These are phyloP conservation scores for Tadarida brasiliensis DNA, from an alignment of 2,797 vertebrate species.

Conservation along the genomic window DNA sequence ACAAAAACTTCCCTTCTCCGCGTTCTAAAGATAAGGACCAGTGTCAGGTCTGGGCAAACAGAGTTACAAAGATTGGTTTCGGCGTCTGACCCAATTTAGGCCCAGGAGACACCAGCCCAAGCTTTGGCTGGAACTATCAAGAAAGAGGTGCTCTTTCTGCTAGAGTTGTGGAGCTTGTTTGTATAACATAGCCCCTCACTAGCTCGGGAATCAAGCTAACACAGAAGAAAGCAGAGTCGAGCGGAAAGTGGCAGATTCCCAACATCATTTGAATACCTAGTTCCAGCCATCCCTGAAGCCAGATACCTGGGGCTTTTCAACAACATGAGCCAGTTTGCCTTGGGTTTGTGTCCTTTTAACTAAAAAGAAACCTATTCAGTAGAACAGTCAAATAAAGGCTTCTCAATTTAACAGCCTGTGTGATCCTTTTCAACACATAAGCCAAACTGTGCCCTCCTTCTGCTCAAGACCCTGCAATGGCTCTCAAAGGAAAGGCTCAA, in stretches of 20 bases:
- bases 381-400: neutral
- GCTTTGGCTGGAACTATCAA: neutral
- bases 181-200: neutral
- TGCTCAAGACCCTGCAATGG: neutral
- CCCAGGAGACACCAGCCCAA: neutral
- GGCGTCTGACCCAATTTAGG: conserved; percentile 52
- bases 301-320: conserved; percentile 59
- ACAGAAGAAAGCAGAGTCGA: neutral
- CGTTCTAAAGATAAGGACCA: conserved; percentile 10
- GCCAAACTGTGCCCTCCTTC: neutral
- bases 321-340: neutral
- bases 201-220: neutral
- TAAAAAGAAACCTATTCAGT: conserved; percentile 27
- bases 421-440: neutral
- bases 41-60: neutral
- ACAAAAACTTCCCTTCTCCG: neutral
- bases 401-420: conserved; percentile 3
- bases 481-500: neutral
- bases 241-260: neutral
- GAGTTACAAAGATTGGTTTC: conserved; percentile 23
- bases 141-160: conserved; percentile 31
- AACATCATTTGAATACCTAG: neutral
- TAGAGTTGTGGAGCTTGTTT: neutral
- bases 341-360: neutral
- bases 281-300: neutral